phyloP scores from a whole-genome alignment of 2,888 invertebrate genomes.

The Salticus scenicus region DNA sequence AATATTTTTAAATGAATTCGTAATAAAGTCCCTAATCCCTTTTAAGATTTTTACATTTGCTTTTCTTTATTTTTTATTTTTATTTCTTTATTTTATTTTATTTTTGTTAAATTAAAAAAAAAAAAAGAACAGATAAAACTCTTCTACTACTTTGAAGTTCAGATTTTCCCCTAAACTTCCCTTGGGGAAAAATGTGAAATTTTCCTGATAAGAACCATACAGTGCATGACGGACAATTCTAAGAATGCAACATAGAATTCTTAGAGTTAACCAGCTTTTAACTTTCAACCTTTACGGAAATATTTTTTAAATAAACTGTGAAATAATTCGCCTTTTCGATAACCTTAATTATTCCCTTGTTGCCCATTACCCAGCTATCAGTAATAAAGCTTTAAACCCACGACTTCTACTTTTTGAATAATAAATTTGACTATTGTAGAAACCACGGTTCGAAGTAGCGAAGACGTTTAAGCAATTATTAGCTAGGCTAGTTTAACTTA shows the following conservation, averaged over 20 bases:
- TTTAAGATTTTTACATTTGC: no score
- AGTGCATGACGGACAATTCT: neutral
- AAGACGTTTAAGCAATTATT: slow-evolving; percentile 54
- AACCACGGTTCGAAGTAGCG: neutral
- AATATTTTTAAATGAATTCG: no score
- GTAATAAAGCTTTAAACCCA: neutral
- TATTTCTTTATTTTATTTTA: no score
- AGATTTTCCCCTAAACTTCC: neutral
- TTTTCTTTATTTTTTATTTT: no score
- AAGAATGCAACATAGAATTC: neutral
- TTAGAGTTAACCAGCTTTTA: neutral
- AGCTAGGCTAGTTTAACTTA: slow-evolving; percentile 61
- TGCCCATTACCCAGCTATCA: neutral
- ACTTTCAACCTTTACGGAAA: neutral
- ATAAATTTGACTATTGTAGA: slow-evolving; percentile 67
- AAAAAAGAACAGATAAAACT: neutral
- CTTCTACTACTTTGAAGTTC: neutral
- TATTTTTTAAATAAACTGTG: neutral
- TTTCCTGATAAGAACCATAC: neutral
- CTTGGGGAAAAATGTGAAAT: neutral
- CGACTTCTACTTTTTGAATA: slow-evolving; percentile 57
- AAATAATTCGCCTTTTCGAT: neutral
- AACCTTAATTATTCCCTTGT: neutral
- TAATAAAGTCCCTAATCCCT: no score
- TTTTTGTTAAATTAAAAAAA: no score